Conservation (phyloP, 2,113 vertebrate species). For the Phaethon lepturus region DNA sequence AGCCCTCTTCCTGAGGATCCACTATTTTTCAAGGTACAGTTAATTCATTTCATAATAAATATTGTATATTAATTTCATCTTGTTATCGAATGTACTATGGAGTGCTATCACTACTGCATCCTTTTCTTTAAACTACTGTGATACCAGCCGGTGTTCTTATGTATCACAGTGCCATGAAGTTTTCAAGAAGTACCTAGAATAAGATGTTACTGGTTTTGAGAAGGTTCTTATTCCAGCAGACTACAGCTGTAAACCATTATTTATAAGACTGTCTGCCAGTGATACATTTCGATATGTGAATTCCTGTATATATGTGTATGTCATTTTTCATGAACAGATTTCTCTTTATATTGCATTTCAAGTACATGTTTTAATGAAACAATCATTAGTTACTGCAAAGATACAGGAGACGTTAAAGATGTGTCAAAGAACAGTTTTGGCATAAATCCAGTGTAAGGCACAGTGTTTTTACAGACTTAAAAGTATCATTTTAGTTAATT, state of each 20-base stretch:
- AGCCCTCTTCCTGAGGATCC: slow-evolving; percentile 93
- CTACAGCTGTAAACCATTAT: background rate
- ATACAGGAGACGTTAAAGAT: background rate
- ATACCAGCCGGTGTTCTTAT: background rate
- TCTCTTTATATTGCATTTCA: background rate
- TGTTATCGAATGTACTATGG: background rate
- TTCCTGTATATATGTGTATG: background rate
- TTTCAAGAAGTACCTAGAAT: background rate
- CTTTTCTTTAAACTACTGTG: background rate
- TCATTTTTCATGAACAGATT: background rate
- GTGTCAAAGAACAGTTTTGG: background rate
- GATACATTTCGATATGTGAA: background rate
- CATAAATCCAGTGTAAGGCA: background rate
- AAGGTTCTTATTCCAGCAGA: background rate
- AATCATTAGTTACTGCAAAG: background rate
- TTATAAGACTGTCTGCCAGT: background rate
- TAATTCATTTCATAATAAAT: background rate
- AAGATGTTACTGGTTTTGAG: background rate
- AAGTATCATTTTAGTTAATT: background rate
- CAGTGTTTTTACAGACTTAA: background rate
- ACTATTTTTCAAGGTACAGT: slow-evolving; percentile 89
- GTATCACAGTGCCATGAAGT: background rate
- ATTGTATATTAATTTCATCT: background rate
- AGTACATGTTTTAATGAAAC: background rate
- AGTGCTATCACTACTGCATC: background rate